These are phyloP conservation scores for Hyperopisus bebe DNA, from an alignment of 2,113 vertebrate species.

Conservation along the genomic window DNA sequence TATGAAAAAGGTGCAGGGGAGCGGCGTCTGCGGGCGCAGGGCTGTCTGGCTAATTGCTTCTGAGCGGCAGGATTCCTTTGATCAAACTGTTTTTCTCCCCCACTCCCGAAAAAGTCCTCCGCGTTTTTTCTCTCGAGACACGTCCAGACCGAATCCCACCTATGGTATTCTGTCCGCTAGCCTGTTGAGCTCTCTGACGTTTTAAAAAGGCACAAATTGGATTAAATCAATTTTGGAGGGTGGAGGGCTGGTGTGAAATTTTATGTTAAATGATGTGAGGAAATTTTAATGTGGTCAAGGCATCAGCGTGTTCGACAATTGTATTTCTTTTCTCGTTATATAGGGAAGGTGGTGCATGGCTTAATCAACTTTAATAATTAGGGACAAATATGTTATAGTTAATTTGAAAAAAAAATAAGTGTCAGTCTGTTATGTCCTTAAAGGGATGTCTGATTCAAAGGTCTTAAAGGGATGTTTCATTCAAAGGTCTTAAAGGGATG, in stretches of 20 bases:
- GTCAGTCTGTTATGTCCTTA: constrained; percentile 43
- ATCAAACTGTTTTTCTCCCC: neutral
- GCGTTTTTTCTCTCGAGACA: neutral
- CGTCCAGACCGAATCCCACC: neutral
- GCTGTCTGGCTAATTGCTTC: constrained; percentile 11
- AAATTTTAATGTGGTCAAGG: constrained; percentile 55
- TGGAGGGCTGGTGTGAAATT: neutral
- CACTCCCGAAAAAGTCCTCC: neutral
- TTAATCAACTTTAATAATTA: constrained; percentile 59
- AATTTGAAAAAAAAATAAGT: neutral
- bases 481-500: constrained; percentile 46
- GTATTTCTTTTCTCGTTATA: constrained; percentile 53
- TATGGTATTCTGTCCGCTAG: neutral
- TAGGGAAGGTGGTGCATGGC: constrained; percentile 39
- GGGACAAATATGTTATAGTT: constrained; percentile 60
- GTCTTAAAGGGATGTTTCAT: constrained; percentile 49
- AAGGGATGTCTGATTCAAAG: constrained; percentile 49
- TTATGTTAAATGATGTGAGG: constrained; percentile 33
- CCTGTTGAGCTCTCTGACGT: neutral
- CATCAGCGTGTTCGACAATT: constrained; percentile 61
- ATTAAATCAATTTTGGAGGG: neutral
- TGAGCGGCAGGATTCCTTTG: neutral
- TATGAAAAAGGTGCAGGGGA: neutral
- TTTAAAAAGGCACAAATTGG: constrained; percentile 8
- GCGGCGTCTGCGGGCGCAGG: neutral